Evolutionary conservation across 92 coral and sea anemone species (phyloP).

Genomic region (Phymanthus crucifer): DNA sequence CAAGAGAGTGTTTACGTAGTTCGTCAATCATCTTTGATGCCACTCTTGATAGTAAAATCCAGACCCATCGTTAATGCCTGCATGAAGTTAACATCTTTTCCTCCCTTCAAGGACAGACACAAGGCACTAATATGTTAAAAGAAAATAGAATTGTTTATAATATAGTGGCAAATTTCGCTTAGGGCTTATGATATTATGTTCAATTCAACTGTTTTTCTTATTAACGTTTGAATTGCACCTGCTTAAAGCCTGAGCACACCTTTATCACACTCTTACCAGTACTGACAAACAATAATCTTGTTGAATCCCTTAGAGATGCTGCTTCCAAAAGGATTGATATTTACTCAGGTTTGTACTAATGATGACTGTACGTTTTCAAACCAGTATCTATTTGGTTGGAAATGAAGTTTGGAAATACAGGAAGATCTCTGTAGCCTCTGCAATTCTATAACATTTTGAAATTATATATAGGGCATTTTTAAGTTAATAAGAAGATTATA

Average conservation of each 20-base stretch:
- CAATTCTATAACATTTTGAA: too few relatives aligned
- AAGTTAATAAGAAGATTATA: too few relatives aligned
- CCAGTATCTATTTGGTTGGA: background rate
- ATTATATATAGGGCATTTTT: too few relatives aligned
- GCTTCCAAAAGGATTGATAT: constrained; percentile 87
- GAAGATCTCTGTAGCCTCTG: too few relatives aligned
- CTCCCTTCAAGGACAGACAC: background rate
- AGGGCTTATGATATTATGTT: background rate
- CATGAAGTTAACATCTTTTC: background rate
- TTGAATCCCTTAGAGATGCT: constrained; percentile 80
- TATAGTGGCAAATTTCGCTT: background rate
- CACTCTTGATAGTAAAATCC: background rate
- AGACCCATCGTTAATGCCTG: background rate
- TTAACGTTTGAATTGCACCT: constrained; percentile 3
- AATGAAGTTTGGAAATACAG: background rate
- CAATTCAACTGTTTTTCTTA: background rate
- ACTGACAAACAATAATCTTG: constrained; percentile 14
- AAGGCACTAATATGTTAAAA: background rate
- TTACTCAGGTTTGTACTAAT: constrained; percentile 86
- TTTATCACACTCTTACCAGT: too few relatives aligned
- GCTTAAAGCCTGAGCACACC: background rate
- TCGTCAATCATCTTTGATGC: background rate
- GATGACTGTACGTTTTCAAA: background rate
- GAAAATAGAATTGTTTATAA: background rate
- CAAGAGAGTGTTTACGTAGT: background rate